Base-by-base conservation (phyloP, 2,888 invertebrate genomes). In the Heliconius erato region DNA sequence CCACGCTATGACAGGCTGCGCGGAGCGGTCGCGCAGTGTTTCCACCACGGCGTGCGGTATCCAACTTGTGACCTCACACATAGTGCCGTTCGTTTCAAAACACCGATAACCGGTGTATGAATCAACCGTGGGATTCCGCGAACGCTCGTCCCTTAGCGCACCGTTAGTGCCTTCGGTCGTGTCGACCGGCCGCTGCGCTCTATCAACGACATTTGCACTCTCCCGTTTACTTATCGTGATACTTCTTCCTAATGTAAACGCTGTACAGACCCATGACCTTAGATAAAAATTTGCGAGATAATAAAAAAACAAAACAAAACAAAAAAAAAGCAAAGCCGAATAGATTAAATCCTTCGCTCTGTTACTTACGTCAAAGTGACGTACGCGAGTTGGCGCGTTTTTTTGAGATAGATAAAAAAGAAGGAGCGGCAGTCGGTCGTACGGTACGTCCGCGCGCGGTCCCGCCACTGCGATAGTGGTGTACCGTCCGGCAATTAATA, bases 21-120 rank as follows among this genome's bases (percentile, higher is more conserved):
- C 91, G 87, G 93, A 90, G 86, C 91, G 89, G 80, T 91, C 91
- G 90, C 92, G 91, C 89, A 95, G 93, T 94, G 95, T 94, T 84
- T 88, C 92, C 92, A 94, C 94, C 83, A 94, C 94, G 88, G 92
- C 95, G 94, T 90, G 92, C 92, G 96, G 96, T 89, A 96, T 92
- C 95, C 95, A 96, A 95, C 95, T 95, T 91, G 93, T 91, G 89
- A 93, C 91, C 89, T 94, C 94, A 90, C 94, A 94, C 89, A 94
- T 93, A 87, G 86, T 91, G 90, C 88, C 87, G 89, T 86, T 88
- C 88, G 86, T 88, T 86, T 85, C 90, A 89, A 89, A 89, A 87
- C 89, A 88, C 72, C 92, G 95, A 95, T 94, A 95, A 95, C 95
- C 95, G 94, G 94, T 94, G 93, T 92, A 91, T 96, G 95, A 96